A percentile compares a stretch with the other conserved stretches of the same genome.
These are phyloP conservation scores for Psittacula echo DNA, from an alignment of 2,797 vertebrate genomes.

Conservation along the genomic window DNA sequence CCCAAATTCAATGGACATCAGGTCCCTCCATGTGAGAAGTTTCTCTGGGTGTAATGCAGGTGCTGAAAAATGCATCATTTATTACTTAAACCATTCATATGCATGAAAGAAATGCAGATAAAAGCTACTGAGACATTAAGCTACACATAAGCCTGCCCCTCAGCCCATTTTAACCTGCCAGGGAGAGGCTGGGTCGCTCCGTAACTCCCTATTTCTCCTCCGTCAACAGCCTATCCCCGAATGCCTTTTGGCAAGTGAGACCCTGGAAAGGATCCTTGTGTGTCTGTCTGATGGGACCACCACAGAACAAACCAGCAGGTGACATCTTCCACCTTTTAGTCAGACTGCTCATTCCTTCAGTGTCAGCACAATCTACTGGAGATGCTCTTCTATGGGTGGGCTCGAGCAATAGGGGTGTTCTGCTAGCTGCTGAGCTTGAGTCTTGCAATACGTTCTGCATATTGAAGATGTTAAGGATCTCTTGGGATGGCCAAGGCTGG, in stretches of 20 bases:
- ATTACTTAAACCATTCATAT: neutral
- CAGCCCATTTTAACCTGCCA: neutral
- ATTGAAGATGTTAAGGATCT: too few species aligned
- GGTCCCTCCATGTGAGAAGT: neutral
- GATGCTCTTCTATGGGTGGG: neutral
- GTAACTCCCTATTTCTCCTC: neutral
- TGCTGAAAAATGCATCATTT: neutral
- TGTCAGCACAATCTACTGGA: neutral
- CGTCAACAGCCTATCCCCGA: neutral
- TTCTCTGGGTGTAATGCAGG: neutral
- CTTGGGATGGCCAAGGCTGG: neutral
- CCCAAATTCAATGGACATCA: neutral
- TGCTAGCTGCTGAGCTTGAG: neutral
- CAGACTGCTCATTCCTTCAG: neutral
- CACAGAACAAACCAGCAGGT: neutral
- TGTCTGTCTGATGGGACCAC: accelerated
- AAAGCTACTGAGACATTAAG: neutral
- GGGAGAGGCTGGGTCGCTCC: neutral
- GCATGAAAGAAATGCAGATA: neutral
- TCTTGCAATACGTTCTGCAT: neutral
- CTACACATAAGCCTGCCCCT: neutral
- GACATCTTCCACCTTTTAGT: neutral
- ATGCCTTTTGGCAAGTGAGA: neutral
- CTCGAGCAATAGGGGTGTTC: neutral
- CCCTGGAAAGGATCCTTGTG: too few species aligned